Evolutionary conservation across 30 jellyfish, hydroid and myxozoan species (phyloP), one percentile per base, ranked within the genome.

Genomic region (Hydractinia echinata): DNA sequence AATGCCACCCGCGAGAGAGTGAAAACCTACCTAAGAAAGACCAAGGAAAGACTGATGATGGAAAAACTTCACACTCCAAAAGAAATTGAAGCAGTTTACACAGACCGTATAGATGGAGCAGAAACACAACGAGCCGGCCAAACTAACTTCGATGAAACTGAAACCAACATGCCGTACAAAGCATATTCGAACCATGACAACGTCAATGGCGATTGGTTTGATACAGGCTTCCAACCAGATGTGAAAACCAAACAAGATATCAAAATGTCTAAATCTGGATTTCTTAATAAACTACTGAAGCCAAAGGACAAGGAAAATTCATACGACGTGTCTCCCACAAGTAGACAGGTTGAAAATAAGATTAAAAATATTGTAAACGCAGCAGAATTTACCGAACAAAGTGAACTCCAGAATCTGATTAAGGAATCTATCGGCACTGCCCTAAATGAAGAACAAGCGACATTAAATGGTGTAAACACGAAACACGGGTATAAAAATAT

Each of bases 171-270:
- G 20, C 61, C 61, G 14, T 77, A 8, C 60, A 64, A 77, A 6
- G 52, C 82, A 19, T 13, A 55, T 55, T 44, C 79, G n/a, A 77
- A 64, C 2, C 84, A 76, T 54, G 85, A 77, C n/a, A 54, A 50
- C 0, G 66, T 52, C 18, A 60, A 60, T 49, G 85, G 76, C 10
- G 85, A 77, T 77, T 77, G 85, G 85, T 77, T 77, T 55, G 85
- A 77, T 4, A 53, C 85, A 4, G 74, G 74, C 39, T 77, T 77
- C 49, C 55, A 39, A 52, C 85, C 85, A n/a, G 85, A 77, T 61
- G 78, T 64, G 3, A 77, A 49, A 77, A 77, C 85, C 18, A 77
- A 77, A 54, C 85, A 53, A 60, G 85, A 77, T 61, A 44, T 77
- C 60, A 77, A 77, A 77, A 77, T 77, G 55, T 53, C 85, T 19